phyloP scores from a whole-genome alignment of 2,888 invertebrate species.

The Malachius bipustulatus region DNA sequence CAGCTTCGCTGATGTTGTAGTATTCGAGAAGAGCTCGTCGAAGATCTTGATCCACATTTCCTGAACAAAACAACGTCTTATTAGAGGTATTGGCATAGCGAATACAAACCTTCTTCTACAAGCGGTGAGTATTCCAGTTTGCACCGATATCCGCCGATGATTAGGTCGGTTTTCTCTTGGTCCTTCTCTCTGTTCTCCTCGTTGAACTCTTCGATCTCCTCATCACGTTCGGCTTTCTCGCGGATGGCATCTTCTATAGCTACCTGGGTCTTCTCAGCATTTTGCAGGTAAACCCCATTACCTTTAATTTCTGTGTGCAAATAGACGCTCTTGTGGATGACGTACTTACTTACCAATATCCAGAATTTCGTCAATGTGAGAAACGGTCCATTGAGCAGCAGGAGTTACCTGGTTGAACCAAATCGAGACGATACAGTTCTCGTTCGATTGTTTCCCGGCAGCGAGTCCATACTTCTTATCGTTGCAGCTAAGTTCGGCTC shows the following conservation, averaged over 20 bases:
- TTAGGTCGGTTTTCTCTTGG: constrained; percentile 3
- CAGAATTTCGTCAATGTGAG: constrained; percentile 31
- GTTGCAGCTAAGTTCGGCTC: constrained; percentile 26
- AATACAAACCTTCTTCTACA: no score
- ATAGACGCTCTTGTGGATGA: constrained; percentile 27
- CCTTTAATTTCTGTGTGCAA: no score
- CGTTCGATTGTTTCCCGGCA: constrained; percentile 31
- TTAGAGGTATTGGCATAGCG: no score
- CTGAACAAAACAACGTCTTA: neutral
- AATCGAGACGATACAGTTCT: constrained; percentile 30
- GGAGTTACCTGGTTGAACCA: constrained; percentile 30
- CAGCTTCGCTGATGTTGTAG: no score
- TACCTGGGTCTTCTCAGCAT: no score
- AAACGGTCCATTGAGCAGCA: constrained; percentile 26
- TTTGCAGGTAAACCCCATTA: no score
- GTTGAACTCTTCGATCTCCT: constrained; percentile 15
- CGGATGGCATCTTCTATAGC: no score
- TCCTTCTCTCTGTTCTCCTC: constrained; percentile 10
- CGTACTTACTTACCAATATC: constrained; percentile 30
- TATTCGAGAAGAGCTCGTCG: constrained; percentile 15
- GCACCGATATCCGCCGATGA: neutral
- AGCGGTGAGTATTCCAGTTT: neutral
- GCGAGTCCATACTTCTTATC: constrained; percentile 24
- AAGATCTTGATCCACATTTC: constrained; percentile 13
- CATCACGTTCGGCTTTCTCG: constrained; percentile 16